Evolutionary conservation across 1,140 invertebrate genomes (phyloP).

Genomic region (Venturia canescens): DNA sequence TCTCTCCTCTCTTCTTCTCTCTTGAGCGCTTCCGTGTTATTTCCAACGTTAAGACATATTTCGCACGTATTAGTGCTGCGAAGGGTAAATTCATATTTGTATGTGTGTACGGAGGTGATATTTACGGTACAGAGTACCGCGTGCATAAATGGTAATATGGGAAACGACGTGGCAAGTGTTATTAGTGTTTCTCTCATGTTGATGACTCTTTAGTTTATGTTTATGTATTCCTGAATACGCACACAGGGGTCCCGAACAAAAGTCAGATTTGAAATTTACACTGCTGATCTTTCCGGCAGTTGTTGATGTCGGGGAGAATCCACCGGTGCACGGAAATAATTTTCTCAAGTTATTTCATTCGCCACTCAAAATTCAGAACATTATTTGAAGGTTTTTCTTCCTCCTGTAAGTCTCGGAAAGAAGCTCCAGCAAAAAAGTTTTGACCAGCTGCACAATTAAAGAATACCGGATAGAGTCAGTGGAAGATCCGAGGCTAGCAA

Average conservation of each 20-base stretch:
- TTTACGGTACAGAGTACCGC: neutral
- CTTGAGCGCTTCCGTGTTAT: neutral
- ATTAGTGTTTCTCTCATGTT: neutral
- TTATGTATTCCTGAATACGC: neutral
- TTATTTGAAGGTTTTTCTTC: too few relatives aligned
- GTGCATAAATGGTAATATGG: neutral
- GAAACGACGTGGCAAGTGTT: neutral
- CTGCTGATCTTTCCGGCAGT: neutral
- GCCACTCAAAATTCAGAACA: too few relatives aligned
- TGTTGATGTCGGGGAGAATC: too few relatives aligned
- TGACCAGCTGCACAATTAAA: too few relatives aligned
- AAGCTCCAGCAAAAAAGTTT: too few relatives aligned
- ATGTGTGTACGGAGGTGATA: too few relatives aligned
- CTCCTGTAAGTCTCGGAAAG: too few relatives aligned
- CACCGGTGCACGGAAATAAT: neutral
- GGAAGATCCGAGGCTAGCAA: too few relatives aligned
- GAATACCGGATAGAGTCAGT: too few relatives aligned
- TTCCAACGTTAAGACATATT: conserved; percentile 27
- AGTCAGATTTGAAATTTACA: neutral
- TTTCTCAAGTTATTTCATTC: neutral
- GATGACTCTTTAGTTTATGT: neutral
- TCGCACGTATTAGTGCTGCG: conserved; percentile 28
- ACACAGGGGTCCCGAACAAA: neutral
- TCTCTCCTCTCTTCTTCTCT: neutral
- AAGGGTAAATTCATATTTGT: conserved; percentile 2